Percentiles rank a stretch among this genome's conserved stretches.
Evolutionary conservation across 1,140 invertebrate species (phyloP).

Genomic region (Drosophila sucinea): DNA sequence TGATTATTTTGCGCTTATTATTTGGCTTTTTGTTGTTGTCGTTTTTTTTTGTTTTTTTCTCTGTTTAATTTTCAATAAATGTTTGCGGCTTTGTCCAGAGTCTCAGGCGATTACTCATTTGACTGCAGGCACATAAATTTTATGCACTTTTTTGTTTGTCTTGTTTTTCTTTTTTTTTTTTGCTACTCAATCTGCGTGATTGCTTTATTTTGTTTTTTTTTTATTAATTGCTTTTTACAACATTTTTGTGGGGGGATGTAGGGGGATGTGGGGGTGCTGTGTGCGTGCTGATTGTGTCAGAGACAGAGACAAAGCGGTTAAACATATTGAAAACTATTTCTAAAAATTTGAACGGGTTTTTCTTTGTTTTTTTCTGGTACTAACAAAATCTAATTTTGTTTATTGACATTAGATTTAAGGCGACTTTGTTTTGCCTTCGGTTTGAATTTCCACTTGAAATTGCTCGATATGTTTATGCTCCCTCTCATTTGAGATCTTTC

Average conservation of each 20-base stretch:
- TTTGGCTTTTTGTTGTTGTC: constrained; percentile 50
- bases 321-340: constrained; percentile 37
- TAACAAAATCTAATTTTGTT: constrained; percentile 1
- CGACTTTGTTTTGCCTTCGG: background rate
- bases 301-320: constrained; percentile 69
- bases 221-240: constrained; percentile 79
- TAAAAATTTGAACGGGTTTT: background rate
- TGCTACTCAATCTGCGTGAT: constrained; percentile 50
- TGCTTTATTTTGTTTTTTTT: constrained; percentile 61
- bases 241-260: constrained; percentile 39
- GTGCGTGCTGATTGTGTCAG: constrained; percentile 74
- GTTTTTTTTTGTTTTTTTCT: constrained; percentile 43
- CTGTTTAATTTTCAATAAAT: constrained; percentile 79
- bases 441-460: background rate
- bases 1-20: constrained; percentile 81
- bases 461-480: background rate
- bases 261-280: constrained; percentile 2
- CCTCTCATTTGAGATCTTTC: background rate
- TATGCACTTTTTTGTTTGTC: constrained; percentile 63
- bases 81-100: constrained; percentile 64
- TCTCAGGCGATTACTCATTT: constrained; percentile 78
- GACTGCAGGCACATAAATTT: constrained; percentile 80
- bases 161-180: constrained; percentile 54
- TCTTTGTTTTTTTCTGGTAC: background rate
- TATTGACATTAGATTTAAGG: background rate